These are phyloP conservation scores for Pandemis corylana DNA, from an alignment of 2,888 invertebrate species.

Conservation along the genomic window DNA sequence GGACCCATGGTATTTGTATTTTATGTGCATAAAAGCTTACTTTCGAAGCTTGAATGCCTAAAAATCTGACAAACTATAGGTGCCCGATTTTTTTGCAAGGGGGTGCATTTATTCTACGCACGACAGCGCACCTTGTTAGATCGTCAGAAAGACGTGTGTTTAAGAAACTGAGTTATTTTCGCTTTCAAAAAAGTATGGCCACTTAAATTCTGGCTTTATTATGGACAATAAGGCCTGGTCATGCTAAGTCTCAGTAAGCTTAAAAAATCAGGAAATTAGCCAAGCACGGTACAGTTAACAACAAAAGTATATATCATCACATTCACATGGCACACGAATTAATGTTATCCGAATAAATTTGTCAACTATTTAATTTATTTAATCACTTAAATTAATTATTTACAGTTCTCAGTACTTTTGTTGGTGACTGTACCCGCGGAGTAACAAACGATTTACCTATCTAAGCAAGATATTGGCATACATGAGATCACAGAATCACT, in stretches of 20 bases:
- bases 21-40: too few species aligned
- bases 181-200: background rate
- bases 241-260: conserved; percentile 9
- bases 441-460: conserved; percentile 31
- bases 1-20: too few species aligned
- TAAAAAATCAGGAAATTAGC: conserved; percentile 29
- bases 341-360: conserved; percentile 32
- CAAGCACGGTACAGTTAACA: conserved; percentile 30
- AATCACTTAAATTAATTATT: conserved; percentile 38
- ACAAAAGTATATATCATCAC: conserved; percentile 36
- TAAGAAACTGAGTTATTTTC: background rate
- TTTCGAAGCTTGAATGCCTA: too few species aligned
- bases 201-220: background rate
- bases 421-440: conserved; percentile 32
- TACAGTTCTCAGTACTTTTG: conserved; percentile 40
- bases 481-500: conserved; percentile 37
- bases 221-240: background rate
- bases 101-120: too few species aligned
- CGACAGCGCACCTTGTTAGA: too few species aligned
- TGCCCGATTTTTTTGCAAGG: too few species aligned
- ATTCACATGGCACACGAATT: conserved; percentile 40
- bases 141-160: too few species aligned
- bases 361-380: conserved; percentile 33
- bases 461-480: conserved; percentile 33
- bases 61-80: too few species aligned